Base-by-base conservation (phyloP, 2,113 vertebrate genomes). In the Tinamus guttatus region DNA sequence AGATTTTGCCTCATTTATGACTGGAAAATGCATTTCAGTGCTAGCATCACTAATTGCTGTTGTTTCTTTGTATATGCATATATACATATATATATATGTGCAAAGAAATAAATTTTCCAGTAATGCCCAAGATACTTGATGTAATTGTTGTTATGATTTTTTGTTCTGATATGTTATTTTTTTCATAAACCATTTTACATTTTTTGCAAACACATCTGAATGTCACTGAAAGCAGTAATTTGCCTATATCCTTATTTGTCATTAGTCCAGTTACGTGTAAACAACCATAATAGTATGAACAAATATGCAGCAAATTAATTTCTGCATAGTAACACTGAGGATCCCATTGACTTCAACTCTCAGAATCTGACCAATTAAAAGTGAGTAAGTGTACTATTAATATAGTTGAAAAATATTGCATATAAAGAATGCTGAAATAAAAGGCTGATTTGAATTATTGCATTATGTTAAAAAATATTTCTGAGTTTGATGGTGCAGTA, bases 321-420 rank as follows among this genome's bases (percentile, higher is more conserved):
- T 91, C 47, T 89, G 19, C 16, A 11, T 51, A 62, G 12, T 47
- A 77, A 40, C 45, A 52, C 12, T 19, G 47, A 87, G 28, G 38
- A 87, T 85, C 32, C 11, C 38, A 41, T 51, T 71, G 75, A 79
- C 45, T 94, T 79, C 32, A 84, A 32, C 52, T 36, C 21, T 36
- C 62, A 64, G 28, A 91, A 89, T 81, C 49, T 85, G 47, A 51
- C 28, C 38, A 56, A 85, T 89, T 89, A 91, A 91, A 94, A 94
- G 71, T 95, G 6, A 75, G 69, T 81, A 81, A 38, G 19, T 41
- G 81, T 73, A 65, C 24, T 41, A 7, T 38, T 89, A 79, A 75
- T 89, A 52, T 52, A 73, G 21, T 60, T 95, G 77, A 94, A 59
- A 87, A 75, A 92, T 75, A 47, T 60, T 84, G 25, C 74, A 38